Base-by-base conservation (phyloP, 2,797 vertebrate species). In the Myotis vivesi region DNA sequence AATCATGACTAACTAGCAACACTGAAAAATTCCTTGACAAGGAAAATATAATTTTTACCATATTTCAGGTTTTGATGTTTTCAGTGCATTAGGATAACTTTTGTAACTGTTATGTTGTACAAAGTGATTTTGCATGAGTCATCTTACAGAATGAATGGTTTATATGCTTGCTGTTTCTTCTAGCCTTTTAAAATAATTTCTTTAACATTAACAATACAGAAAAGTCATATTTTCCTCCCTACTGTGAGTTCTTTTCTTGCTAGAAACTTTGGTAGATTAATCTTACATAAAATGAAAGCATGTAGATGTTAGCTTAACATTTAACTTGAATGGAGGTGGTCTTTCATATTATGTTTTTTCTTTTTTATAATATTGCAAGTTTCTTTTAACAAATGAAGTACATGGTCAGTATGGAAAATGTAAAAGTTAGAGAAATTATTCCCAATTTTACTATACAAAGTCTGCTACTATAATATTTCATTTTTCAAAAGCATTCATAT, bases 121-220 rank as follows among this genome's bases (percentile, higher is more conserved):
- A 89, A 62, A 89, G 49, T 87, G 49, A 64, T 89, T 87, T 95
- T 93, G 77, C 16, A 38, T 96, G 84, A 96, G 64, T 96, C 91
- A 83, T 92, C 46, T 94, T 91, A 85, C 17, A 92, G 76, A 93
- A 66, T 88, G 88, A 96, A 69, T 93, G 82, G 51, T 76, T 76
- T 91, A 71, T 92, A 57, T 83, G 76, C 71, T 94, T 55, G 57
- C 62, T 95, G 20, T 95, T 95, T 94, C 68, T 94, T 87, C 96
- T 41, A 87, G n/a, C 44, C 62, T 81, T 96, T 95, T 84, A 81
- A 92, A 95, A 92, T 81, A 84, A 91, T 89, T 88, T 94, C 53
- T 93, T 93, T 91, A 86, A 73, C n/a, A 38, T 91, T 85, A 91
- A 82, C 72, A 93, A 23, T 84, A 62, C 20, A 92, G 79, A 92